Conservation (phyloP, 2,888 invertebrate species). For the Hydrotaea diabolus region DNA sequence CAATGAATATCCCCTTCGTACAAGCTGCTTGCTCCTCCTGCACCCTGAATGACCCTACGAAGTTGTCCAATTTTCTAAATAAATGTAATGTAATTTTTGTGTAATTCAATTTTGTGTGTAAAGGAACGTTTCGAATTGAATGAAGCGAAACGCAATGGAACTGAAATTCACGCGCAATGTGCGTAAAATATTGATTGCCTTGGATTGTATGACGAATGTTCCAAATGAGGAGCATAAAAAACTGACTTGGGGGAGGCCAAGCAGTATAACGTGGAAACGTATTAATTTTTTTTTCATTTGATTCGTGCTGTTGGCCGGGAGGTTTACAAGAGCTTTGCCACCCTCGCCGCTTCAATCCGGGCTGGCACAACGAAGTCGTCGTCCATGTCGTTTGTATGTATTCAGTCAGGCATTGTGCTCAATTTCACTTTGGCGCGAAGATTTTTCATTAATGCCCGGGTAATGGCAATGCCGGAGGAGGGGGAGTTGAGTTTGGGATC, state of each 20-base stretch:
- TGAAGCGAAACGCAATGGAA: constrained; percentile 41
- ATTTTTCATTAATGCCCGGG: constrained; percentile 57
- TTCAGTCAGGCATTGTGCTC: constrained; percentile 20
- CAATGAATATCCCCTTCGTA: too few relatives aligned
- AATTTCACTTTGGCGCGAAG: constrained; percentile 63
- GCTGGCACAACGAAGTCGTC: not conserved
- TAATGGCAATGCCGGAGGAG: not conserved
- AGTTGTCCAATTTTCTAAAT: not conserved
- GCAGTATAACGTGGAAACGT: not conserved
- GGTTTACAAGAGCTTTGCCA: not conserved
- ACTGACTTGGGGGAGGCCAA: not conserved
- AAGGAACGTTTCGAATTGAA: constrained; percentile 25
- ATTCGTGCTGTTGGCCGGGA: not conserved
- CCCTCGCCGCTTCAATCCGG: not conserved
- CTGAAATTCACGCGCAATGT: constrained; percentile 13
- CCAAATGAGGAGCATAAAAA: too few relatives aligned
- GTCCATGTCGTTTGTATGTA: constrained; percentile 5
- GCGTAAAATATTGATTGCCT: constrained; percentile 61
- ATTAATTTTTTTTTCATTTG: too few relatives aligned
- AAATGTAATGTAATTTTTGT: constrained; percentile 54
- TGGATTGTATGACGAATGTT: too few relatives aligned
- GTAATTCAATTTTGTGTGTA: constrained; percentile 58
- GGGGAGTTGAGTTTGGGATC: not conserved
- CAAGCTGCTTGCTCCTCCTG: not conserved
- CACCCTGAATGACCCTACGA: not conserved